These are phyloP conservation scores for Cephus runcator DNA, from an alignment of 2,888 invertebrate species.

Conservation along the genomic window DNA sequence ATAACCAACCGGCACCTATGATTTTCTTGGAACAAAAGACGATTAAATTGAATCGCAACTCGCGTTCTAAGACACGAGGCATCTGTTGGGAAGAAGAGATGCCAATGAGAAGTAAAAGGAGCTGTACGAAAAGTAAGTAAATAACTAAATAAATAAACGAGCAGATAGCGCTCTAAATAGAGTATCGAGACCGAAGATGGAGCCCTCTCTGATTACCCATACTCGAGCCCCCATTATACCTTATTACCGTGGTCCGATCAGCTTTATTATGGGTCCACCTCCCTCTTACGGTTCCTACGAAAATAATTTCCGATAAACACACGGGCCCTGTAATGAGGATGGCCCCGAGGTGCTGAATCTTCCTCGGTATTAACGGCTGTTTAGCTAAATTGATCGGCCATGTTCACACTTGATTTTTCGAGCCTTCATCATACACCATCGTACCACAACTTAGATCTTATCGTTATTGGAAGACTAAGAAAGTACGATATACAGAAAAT, in stretches of 20 bases:
- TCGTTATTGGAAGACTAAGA: not conserved
- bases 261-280: constrained; percentile 55
- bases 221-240: constrained; percentile 62
- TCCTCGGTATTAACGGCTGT: constrained; percentile 56
- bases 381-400: constrained; percentile 61
- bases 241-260: constrained; percentile 61
- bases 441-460: not conserved
- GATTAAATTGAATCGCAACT: constrained; percentile 61
- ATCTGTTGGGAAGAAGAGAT: not conserved
- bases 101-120: not conserved
- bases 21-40: constrained; percentile 55
- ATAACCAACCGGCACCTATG: constrained; percentile 57
- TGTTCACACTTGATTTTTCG: constrained; percentile 58
- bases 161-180: constrained; percentile 26
- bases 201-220: constrained; percentile 53
- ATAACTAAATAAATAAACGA: constrained; percentile 39
- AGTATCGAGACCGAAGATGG: constrained; percentile 23
- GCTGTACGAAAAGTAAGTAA: not conserved
- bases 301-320: constrained; percentile 56
- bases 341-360: constrained; percentile 43
- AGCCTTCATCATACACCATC: not conserved
- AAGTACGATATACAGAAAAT: not conserved
- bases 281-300: constrained; percentile 35
- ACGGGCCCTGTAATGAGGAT: constrained; percentile 28
- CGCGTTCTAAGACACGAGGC: constrained; percentile 4